A percentile compares a stretch with the other conserved stretches of the same genome.
Evolutionary conservation across 1,140 invertebrate genomes (phyloP).

Genomic region (Formica exsecta): DNA sequence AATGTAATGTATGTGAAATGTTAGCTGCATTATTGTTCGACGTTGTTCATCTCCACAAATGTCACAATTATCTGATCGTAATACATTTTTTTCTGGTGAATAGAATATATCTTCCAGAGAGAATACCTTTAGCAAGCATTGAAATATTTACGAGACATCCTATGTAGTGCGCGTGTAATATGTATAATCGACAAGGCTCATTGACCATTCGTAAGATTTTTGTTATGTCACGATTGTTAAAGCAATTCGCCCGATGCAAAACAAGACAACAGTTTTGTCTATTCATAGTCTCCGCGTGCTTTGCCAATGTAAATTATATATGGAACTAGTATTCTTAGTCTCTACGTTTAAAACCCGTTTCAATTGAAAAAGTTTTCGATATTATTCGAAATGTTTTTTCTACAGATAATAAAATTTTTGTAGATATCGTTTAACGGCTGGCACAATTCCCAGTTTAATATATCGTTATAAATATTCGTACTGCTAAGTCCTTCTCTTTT

Average conservation of each 20-base stretch:
- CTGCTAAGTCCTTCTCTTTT: background rate
- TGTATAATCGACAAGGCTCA: background rate
- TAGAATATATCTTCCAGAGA: background rate
- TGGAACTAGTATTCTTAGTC: background rate
- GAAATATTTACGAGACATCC: background rate
- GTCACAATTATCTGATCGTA: background rate
- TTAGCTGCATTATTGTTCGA: background rate
- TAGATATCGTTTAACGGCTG: constrained; percentile 14
- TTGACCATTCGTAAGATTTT: constrained; percentile 20
- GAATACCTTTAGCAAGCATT: background rate
- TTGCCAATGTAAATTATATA: constrained; percentile 19
- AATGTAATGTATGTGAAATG: background rate
- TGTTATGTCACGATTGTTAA: background rate
- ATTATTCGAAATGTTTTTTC: background rate
- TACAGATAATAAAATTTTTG: background rate
- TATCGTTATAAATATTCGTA: constrained; percentile 72
- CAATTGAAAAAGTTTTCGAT: background rate
- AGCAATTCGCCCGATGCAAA: background rate
- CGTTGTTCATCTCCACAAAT: background rate
- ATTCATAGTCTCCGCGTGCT: background rate
- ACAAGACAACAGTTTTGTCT: background rate
- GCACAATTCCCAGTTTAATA: constrained; percentile 63
- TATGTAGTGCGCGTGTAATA: no score
- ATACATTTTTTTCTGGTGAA: background rate
- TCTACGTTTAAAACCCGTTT: no score